phyloP scores from a whole-genome alignment of 2,797 vertebrate species.

The Lacerta viridis region DNA sequence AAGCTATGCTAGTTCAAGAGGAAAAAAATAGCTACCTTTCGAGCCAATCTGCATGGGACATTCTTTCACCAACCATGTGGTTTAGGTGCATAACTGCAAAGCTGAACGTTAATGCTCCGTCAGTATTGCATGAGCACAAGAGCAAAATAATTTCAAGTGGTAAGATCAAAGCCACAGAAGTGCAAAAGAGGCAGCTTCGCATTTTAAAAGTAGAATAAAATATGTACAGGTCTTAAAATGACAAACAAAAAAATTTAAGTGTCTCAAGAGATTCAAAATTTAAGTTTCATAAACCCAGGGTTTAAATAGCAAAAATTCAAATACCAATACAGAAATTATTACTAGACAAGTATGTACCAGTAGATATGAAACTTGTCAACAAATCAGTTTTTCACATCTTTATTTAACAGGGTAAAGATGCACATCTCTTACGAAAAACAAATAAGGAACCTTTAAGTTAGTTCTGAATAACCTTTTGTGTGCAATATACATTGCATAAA shows the following conservation, averaged over 20 bases:
- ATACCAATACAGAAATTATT: background rate
- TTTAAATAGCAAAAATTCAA: background rate
- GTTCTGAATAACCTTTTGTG: slow-evolving; percentile 16
- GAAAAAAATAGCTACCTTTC: slow-evolving; percentile 83
- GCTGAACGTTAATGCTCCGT: slow-evolving; percentile 75
- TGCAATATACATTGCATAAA: background rate
- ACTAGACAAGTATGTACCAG: slow-evolving; percentile 28
- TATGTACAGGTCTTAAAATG: background rate
- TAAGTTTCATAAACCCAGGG: background rate
- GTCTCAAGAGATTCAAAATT: background rate
- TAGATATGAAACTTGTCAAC: slow-evolving; percentile 44
- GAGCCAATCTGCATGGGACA: slow-evolving; percentile 79
- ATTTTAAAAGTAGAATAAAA: background rate
- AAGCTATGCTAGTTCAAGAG: slow-evolving; percentile 70
- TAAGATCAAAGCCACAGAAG: slow-evolving; percentile 53
- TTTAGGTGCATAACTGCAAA: slow-evolving; percentile 73
- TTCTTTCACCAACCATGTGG: slow-evolving; percentile 60
- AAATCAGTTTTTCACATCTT: slow-evolving; percentile 31
- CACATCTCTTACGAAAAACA: slow-evolving; percentile 39
- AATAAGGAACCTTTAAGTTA: slow-evolving; percentile 31
- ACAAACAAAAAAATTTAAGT: background rate
- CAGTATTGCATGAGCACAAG: slow-evolving; percentile 69
- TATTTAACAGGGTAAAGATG: slow-evolving; percentile 41
- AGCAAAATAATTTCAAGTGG: slow-evolving; percentile 50
- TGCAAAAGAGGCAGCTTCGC: slow-evolving; percentile 21